phyloP scores from a whole-genome alignment of 1,140 invertebrate species.

The Saccostrea cuccullata region DNA sequence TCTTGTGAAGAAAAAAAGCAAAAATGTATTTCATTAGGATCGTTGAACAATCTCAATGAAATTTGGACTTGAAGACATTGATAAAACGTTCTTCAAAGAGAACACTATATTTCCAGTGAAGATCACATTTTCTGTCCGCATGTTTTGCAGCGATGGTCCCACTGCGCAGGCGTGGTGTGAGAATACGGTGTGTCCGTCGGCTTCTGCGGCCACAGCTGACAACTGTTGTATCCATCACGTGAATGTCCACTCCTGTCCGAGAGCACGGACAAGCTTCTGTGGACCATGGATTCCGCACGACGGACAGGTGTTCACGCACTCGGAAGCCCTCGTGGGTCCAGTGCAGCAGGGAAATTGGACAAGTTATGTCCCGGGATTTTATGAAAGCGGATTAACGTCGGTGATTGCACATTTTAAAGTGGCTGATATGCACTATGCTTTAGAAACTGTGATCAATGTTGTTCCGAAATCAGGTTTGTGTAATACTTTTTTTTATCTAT shows the following conservation, averaged over 20 bases:
- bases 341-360: slow-evolving; percentile 65
- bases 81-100: too few relatives aligned
- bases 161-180: slow-evolving; percentile 69
- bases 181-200: slow-evolving; percentile 60
- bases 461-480: slow-evolving; percentile 65
- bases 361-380: slow-evolving; percentile 62
- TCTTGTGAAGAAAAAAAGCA: too few relatives aligned
- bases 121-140: too few relatives aligned
- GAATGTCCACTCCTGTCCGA: slow-evolving; percentile 71
- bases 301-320: slow-evolving; percentile 69
- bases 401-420: slow-evolving; percentile 73
- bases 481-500: too few relatives aligned
- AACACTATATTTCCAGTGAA: too few relatives aligned
- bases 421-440: slow-evolving; percentile 66
- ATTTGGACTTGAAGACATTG: too few relatives aligned
- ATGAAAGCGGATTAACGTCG: slow-evolving; percentile 60
- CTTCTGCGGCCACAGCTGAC: slow-evolving; percentile 51
- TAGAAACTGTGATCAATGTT: slow-evolving; percentile 65
- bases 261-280: slow-evolving; percentile 61
- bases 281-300: slow-evolving; percentile 70
- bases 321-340: slow-evolving; percentile 61
- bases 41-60: too few relatives aligned
- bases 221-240: slow-evolving; percentile 74
- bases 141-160: slow-evolving; percentile 49
- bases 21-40: too few relatives aligned